A percentile compares a stretch with the other conserved stretches of the same genome.
Evolutionary conservation across 2,888 invertebrate genomes (phyloP).

Genomic region (Neoaliturus tenellus): DNA sequence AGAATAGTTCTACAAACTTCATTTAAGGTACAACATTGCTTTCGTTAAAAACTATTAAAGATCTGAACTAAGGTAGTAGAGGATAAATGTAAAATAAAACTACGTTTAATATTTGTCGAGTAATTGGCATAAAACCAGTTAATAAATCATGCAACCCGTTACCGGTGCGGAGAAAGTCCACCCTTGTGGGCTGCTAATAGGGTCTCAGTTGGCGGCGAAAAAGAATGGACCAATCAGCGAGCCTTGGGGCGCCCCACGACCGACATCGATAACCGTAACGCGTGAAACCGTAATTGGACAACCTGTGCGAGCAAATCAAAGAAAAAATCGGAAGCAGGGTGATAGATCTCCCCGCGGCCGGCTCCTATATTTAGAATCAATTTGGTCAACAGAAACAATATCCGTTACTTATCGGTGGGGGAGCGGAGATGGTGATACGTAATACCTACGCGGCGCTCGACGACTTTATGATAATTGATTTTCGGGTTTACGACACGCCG

Average conservation of each 20-base stretch:
- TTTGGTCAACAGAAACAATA: slow-evolving; percentile 53
- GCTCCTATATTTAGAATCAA: slow-evolving; percentile 49
- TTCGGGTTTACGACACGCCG: slow-evolving; percentile 50
- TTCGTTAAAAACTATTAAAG: too few relatives aligned
- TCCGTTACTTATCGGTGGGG: slow-evolving; percentile 46
- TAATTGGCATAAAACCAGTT: not conserved
- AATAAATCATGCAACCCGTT: slow-evolving; percentile 13
- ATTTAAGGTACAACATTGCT: too few relatives aligned
- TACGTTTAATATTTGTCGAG: too few relatives aligned
- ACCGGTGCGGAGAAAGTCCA: slow-evolving; percentile 22
- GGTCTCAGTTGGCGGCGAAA: slow-evolving; percentile 46
- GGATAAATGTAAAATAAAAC: too few relatives aligned
- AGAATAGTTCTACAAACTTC: too few relatives aligned
- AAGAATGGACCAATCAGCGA: slow-evolving; percentile 49
- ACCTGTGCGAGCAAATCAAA: slow-evolving; percentile 46
- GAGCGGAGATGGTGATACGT: not conserved
- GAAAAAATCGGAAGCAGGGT: slow-evolving; percentile 51
- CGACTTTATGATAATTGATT: slow-evolving; percentile 51
- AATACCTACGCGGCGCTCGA: slow-evolving; percentile 17
- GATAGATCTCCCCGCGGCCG: slow-evolving; percentile 27
- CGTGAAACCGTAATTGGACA: slow-evolving; percentile 52
- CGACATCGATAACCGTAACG: slow-evolving; percentile 46
- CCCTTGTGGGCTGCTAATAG: slow-evolving; percentile 42
- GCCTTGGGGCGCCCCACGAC: slow-evolving; percentile 47
- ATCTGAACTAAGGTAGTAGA: too few relatives aligned